Evolutionary conservation across 2,113 vertebrate genomes (phyloP), one percentile per base, ranked within the genome.

Genomic region (Saccopteryx leptura): DNA sequence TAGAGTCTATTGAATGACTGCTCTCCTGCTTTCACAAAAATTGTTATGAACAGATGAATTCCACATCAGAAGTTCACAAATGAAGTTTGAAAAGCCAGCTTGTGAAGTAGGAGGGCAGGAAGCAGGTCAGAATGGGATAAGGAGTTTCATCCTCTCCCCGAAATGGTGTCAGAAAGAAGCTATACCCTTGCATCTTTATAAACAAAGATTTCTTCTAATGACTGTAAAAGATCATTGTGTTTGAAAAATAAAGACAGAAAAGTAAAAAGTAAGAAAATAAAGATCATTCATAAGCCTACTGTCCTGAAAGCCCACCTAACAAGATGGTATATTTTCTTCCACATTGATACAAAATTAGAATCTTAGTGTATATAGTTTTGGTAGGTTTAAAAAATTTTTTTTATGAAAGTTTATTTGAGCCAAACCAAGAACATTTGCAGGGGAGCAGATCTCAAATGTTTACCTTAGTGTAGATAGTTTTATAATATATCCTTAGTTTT

Each of bases 181-280:
- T 26, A 23, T 3, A 9, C 14, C 4, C 31, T 66, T 54, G 82
- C 13, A 31, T 52, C n/a, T 39, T 46, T 21, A 50, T 50, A 46
- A 91, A 58, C 31, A 93, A 71, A 39, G 13, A 63, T 61, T 74
- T 90, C 48, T 93, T 74, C 82, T 58, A 26, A 18, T 4, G 7
- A 6, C 28, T 50, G 2, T 24, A 50, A 90, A 87, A 68, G 14
- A 19, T 85, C 23, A 28, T 33, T 84, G 26, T 60, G 14, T 66
- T 83, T 88, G 69, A 79, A 86, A 95, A 72, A 79, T 46, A 66
- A 10, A 92, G 31, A 65, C 81, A 82, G 31, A 52, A 46, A 76
- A 60, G 39, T 61, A 46, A 83, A 79, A 60, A 91, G 33, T 7
- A 66, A 82, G 60, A 89, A 90, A 76, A 92, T 26, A 61, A n/a